phyloP scores from a whole-genome alignment of 92 coral and sea anemone genomes.

The Zoanthus solanderi region DNA sequence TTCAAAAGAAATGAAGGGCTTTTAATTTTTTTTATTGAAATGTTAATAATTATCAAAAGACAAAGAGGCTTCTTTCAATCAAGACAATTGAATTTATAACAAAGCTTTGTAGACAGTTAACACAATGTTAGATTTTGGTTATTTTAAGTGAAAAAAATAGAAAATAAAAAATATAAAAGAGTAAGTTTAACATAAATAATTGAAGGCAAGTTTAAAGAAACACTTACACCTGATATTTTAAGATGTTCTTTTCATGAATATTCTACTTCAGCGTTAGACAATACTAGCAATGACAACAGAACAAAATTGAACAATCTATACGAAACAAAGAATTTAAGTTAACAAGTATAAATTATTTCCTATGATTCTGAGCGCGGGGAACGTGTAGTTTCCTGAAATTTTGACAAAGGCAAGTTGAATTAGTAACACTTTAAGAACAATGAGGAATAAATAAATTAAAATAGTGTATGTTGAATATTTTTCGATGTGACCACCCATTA shows the following conservation, averaged over 20 bases:
- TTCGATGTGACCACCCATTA: slow-evolving; percentile 14
- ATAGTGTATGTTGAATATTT: slow-evolving; percentile 10
- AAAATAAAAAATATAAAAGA: background rate
- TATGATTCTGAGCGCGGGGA: background rate
- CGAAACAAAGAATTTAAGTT: background rate
- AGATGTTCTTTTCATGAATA: background rate
- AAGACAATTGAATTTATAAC: too few relatives aligned
- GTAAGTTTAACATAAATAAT: background rate
- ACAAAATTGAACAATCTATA: background rate
- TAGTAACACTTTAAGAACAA: background rate
- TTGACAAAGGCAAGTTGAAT: background rate
- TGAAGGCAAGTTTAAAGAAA: background rate
- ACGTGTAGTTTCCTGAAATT: background rate
- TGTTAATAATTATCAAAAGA: too few relatives aligned
- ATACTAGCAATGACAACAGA: background rate
- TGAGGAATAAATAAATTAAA: background rate
- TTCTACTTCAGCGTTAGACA: background rate
- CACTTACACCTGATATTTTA: background rate
- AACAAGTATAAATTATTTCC: background rate
- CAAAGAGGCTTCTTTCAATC: too few relatives aligned
- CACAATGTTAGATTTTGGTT: too few relatives aligned
- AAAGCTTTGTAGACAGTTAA: background rate
- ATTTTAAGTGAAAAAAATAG: too few relatives aligned
- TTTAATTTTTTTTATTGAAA: too few relatives aligned
- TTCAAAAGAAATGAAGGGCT: too few relatives aligned